Evolutionary conservation across 2,888 invertebrate genomes (phyloP).

Genomic region (Tubulanus polymorphus): DNA sequence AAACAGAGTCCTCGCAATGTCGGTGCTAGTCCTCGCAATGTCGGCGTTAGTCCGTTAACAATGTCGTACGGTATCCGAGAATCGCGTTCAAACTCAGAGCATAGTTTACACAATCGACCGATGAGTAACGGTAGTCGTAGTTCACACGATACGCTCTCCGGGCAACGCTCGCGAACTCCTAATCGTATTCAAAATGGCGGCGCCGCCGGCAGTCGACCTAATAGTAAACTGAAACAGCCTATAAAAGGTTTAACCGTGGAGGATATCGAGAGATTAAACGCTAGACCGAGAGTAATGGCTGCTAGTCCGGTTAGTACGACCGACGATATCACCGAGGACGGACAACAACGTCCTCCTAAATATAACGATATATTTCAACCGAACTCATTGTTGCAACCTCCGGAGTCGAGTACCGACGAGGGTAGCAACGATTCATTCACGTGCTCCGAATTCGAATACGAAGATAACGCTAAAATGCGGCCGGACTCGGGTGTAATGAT

Average conservation of each 20-base stretch:
- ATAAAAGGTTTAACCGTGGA: constrained; percentile 85
- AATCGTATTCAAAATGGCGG: constrained; percentile 9
- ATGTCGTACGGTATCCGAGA: constrained; percentile 24
- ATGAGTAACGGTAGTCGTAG: constrained; percentile 36
- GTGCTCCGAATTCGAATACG: constrained; percentile 96
- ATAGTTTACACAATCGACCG: constrained; percentile 22
- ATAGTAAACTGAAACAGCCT: constrained; percentile 19
- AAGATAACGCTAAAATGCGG: constrained; percentile 60
- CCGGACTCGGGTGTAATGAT: constrained; percentile 58
- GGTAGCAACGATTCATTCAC: constrained; percentile 94
- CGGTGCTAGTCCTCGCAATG: constrained; percentile 13
- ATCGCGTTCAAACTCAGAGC: constrained; percentile 33
- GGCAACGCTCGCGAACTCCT: constrained; percentile 6
- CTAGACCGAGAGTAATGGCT: constrained; percentile 81
- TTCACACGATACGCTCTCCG: constrained; percentile 12
- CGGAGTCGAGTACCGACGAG: constrained; percentile 67
- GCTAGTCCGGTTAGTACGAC: constrained; percentile 81
- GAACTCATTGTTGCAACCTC: constrained; percentile 48
- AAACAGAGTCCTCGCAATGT: constrained; percentile 60
- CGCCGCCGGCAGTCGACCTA: constrained; percentile 1
- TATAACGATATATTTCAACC: constrained; percentile 42
- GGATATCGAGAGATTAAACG: constrained; percentile 86
- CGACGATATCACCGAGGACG: constrained; percentile 70
- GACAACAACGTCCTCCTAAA: constrained; percentile 16
- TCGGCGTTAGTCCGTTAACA: constrained; percentile 14